These are phyloP conservation scores for Aeoliscus strigatus DNA, from an alignment of 2,797 vertebrate species.

Conservation along the genomic window DNA sequence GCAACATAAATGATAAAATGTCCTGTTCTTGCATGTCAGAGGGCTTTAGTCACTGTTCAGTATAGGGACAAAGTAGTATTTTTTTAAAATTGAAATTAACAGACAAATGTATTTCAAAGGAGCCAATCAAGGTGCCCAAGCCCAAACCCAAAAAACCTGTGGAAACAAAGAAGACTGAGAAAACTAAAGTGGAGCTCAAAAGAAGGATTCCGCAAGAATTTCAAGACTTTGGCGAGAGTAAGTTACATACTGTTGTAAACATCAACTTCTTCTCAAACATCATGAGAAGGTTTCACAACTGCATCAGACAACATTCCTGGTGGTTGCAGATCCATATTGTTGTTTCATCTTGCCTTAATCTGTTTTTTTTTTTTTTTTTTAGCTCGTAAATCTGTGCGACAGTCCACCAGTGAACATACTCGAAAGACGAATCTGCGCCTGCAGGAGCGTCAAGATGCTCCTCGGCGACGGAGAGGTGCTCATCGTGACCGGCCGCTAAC, in stretches of 20 bases:
- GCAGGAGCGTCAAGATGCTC: slow-evolving; percentile 90
- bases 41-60: too few species aligned
- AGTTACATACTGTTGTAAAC: slow-evolving; percentile 19
- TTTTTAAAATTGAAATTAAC: background rate
- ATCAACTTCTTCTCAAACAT: background rate
- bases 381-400: slow-evolving; percentile 93
- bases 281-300: background rate
- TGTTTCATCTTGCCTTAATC: background rate
- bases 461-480: slow-evolving; percentile 82
- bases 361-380: background rate
- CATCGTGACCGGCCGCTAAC: slow-evolving; percentile 84
- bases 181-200: slow-evolving; percentile 76
- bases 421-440: slow-evolving; percentile 89
- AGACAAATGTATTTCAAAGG: slow-evolving; percentile 62
- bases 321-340: too few species aligned
- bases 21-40: too few species aligned
- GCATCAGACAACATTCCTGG: too few species aligned
- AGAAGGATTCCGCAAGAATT: slow-evolving; percentile 77
- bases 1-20: too few species aligned
- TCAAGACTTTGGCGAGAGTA: slow-evolving; percentile 84
- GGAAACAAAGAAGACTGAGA: slow-evolving; percentile 76
- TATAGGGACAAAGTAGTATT: too few species aligned
- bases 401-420: slow-evolving; percentile 93
- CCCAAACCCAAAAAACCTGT: slow-evolving; percentile 82
- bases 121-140: slow-evolving; percentile 86